Evolutionary conservation across 1,140 invertebrate genomes (phyloP).

Genomic region (Zaprionus inermis): DNA sequence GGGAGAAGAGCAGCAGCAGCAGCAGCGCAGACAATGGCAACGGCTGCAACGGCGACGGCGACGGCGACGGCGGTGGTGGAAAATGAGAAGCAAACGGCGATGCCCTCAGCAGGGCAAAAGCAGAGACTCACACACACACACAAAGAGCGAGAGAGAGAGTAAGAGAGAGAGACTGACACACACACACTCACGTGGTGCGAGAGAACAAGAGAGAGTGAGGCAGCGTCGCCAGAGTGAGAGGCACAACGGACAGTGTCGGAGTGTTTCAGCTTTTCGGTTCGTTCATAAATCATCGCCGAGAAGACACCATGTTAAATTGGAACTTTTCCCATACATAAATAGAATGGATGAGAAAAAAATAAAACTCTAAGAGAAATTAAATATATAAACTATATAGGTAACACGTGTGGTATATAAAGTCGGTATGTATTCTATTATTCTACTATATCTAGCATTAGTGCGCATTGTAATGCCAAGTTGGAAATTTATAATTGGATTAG

Average conservation of each 20-base stretch:
- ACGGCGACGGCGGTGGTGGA: constrained; percentile 41
- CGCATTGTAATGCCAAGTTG: not conserved
- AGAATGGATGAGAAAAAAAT: constrained; percentile 50
- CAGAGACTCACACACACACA: constrained; percentile 35
- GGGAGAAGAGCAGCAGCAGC: not conserved
- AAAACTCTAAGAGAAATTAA: constrained; percentile 9
- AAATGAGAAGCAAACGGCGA: constrained; percentile 46
- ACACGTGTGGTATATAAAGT: constrained; percentile 10
- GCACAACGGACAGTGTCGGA: constrained; percentile 46
- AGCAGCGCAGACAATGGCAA: constrained; percentile 8
- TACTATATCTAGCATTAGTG: constrained; percentile 14
- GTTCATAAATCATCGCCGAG: constrained; percentile 77
- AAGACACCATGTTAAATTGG: constrained; percentile 81
- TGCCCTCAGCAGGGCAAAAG: constrained; percentile 36
- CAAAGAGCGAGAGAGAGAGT: constrained; percentile 8
- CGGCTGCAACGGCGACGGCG: constrained; percentile 2
- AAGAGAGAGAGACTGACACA: constrained; percentile 1
- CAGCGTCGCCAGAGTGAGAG: constrained; percentile 42
- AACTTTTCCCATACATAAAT: constrained; percentile 80
- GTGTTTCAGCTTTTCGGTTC: constrained; percentile 70
- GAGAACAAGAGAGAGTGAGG: constrained; percentile 5
- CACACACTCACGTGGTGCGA: not conserved
- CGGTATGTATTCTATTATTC: constrained; percentile 5
- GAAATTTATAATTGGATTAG: constrained; percentile 11
- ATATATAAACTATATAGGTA: constrained; percentile 4